Conservation (phyloP, 2,113 vertebrate species). For the Dolichotis patagonum region DNA sequence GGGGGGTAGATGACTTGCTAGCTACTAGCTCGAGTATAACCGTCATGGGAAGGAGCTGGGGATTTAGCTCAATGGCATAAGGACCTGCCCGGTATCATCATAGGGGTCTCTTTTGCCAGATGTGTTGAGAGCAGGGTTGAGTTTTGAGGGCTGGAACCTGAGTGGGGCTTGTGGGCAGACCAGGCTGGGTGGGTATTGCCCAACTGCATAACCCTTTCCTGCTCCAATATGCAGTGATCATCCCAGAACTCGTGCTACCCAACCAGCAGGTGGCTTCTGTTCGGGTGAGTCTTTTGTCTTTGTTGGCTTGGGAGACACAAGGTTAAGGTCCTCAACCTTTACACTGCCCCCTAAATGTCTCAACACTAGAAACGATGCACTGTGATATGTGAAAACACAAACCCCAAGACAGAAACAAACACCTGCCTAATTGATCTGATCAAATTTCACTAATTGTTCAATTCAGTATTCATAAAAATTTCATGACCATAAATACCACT, state of each 20-base stretch:
- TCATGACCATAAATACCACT: slow-evolving; percentile 53
- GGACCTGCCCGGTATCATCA: too few relatives aligned
- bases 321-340: background rate
- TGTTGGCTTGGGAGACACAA: background rate
- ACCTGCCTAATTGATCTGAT: background rate
- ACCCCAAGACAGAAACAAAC: background rate
- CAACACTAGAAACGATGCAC: background rate
- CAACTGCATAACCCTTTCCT: background rate
- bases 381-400: background rate
- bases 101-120: background rate
- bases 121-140: background rate
- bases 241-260: slow-evolving; percentile 85
- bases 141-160: background rate
- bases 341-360: background rate
- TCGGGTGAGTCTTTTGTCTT: slow-evolving; percentile 82
- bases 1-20: background rate
- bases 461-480: slow-evolving; percentile 62
- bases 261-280: slow-evolving; percentile 86
- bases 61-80: too few relatives aligned
- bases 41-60: background rate
- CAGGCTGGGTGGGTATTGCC: background rate
- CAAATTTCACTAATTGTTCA: slow-evolving; percentile 44
- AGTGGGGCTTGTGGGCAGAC: background rate
- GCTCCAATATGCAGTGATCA: slow-evolving; percentile 84
- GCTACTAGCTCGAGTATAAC: background rate